Conservation (phyloP, 2,888 invertebrate species). For the Pollenia amentaria region DNA sequence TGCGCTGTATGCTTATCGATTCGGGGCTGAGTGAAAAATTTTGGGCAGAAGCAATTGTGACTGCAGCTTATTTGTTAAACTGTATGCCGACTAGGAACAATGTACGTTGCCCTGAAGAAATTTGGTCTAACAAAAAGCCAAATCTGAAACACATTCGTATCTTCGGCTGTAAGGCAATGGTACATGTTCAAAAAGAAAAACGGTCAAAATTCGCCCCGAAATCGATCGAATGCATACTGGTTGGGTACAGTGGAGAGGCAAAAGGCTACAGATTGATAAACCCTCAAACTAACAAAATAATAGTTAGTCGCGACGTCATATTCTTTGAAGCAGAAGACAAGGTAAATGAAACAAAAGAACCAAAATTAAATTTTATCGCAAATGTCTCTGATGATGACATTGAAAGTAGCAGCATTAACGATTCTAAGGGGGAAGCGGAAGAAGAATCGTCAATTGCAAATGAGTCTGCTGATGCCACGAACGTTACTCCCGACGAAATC, state of each 20-base stretch:
- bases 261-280: conserved; percentile 65
- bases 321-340: conserved; percentile 48
- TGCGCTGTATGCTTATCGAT: conserved; percentile 74
- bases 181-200: conserved; percentile 43
- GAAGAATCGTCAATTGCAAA: too few relatives aligned
- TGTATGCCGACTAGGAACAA: too few relatives aligned
- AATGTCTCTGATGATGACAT: too few relatives aligned
- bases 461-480: too few relatives aligned
- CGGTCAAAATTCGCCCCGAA: too few relatives aligned
- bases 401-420: too few relatives aligned
- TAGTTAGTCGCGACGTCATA: conserved; percentile 63
- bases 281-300: conserved; percentile 53
- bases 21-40: conserved; percentile 63
- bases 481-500: too few relatives aligned
- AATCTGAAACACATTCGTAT: conserved; percentile 61
- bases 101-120: conserved; percentile 49
- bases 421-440: too few relatives aligned
- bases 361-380: too few relatives aligned
- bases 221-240: conserved; percentile 55
- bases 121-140: conserved; percentile 54
- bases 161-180: conserved; percentile 73
- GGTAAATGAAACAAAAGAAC: too few relatives aligned
- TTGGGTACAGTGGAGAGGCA: conserved; percentile 59
- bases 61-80: conserved; percentile 68
- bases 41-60: conserved; percentile 67